Conservation (phyloP, 2,113 vertebrate genomes). For the Ariopsis seemanni region DNA sequence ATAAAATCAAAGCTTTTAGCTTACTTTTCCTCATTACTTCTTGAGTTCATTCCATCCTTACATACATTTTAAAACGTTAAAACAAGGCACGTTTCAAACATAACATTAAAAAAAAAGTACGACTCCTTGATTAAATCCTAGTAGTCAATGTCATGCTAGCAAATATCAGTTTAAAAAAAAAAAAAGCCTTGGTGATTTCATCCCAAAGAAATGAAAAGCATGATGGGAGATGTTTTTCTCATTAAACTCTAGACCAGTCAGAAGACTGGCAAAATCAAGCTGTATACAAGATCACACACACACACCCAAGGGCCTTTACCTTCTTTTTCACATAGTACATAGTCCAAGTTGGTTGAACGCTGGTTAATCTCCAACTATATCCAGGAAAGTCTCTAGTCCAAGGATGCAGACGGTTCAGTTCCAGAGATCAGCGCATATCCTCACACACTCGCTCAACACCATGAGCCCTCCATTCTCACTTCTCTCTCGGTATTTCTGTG, state of each 20-base stretch:
- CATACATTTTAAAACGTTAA: not conserved
- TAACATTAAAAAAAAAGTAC: not conserved
- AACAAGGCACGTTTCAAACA: not conserved
- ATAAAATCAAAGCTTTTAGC: not conserved
- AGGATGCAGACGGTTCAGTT: constrained; percentile 32
- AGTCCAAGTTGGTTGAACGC: constrained; percentile 54
- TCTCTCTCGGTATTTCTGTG: constrained; percentile 15
- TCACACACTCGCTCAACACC: not conserved
- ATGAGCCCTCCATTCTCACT: constrained; percentile 10
- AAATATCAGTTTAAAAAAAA: not conserved
- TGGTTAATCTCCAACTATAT: constrained; percentile 54
- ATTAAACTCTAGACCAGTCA: constrained; percentile 32
- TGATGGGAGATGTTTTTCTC: not conserved
- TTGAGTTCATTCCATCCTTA: not conserved
- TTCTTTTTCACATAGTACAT: constrained; percentile 79
- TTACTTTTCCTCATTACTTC: not conserved
- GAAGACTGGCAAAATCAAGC: constrained; percentile 5
- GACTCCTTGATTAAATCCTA: not conserved
- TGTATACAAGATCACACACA: not conserved
- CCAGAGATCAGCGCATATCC: constrained; percentile 23
- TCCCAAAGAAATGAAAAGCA: constrained; percentile 11
- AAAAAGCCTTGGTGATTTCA: not conserved
- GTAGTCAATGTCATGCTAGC: not conserved
- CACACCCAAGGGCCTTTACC: constrained; percentile 62
- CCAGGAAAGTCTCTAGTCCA: constrained; percentile 53